phyloP scores from a whole-genome alignment of 2,797 vertebrate species.

The Malurus leucopterus region DNA sequence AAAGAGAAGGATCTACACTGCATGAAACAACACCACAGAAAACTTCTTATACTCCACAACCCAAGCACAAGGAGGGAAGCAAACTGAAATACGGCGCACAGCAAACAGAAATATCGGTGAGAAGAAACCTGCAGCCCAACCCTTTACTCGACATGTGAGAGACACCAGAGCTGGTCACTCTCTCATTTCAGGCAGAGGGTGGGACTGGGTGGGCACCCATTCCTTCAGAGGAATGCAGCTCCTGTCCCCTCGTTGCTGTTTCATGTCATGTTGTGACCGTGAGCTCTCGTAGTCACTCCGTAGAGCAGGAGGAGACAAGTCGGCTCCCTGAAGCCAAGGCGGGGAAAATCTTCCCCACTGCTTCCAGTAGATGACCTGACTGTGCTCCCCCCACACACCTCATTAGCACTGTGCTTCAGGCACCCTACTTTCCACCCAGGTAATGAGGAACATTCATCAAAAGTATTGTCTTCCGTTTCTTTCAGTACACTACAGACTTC shows the following conservation, averaged over 20 bases:
- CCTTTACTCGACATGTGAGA: neutral
- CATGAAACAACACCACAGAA: neutral
- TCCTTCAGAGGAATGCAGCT: rapidly evolving
- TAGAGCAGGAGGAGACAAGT: neutral
- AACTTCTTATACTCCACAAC: neutral
- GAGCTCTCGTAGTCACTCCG: neutral
- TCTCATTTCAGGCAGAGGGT: neutral
- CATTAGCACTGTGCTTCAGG: neutral
- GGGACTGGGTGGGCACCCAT: neutral
- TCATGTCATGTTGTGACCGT: rapidly evolving
- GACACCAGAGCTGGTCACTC: neutral
- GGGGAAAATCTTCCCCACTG: neutral
- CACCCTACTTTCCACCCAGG: neutral
- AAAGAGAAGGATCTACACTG: neutral
- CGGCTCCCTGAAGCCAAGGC: neutral
- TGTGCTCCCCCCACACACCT: neutral
- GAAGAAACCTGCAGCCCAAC: neutral
- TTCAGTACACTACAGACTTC: neutral
- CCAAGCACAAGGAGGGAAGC: neutral
- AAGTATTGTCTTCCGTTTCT: neutral
- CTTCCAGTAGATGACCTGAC: neutral
- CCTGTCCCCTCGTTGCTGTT: rapidly evolving
- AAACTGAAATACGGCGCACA: neutral
- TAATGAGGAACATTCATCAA: neutral
- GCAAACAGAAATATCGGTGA: neutral